Evolutionary conservation across 2,888 invertebrate species (phyloP).

Genomic region (Girardia tigrina): DNA sequence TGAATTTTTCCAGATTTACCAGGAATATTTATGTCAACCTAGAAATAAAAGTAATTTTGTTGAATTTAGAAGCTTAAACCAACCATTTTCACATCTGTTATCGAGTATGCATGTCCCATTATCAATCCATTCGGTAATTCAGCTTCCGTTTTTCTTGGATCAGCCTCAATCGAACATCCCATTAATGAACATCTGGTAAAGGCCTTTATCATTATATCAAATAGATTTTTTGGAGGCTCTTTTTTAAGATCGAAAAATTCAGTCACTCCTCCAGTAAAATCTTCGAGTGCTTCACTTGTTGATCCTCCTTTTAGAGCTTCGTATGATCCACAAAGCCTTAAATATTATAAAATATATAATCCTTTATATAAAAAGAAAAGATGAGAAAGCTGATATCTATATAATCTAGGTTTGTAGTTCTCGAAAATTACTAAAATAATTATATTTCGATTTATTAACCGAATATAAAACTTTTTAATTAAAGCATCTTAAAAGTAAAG

Average conservation of each 20-base stretch:
- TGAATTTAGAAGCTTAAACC: not conserved
- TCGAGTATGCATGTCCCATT: conserved; percentile 79
- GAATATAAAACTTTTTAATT: too few species aligned
- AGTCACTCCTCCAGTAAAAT: conserved; percentile 79
- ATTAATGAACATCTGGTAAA: conserved; percentile 75
- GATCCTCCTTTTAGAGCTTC: conserved; percentile 57
- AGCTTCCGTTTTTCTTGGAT: conserved; percentile 64
- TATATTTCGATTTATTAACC: too few species aligned
- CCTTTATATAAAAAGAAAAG: too few species aligned
- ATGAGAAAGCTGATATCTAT: too few species aligned
- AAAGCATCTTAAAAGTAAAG: too few species aligned
- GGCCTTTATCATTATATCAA: conserved; percentile 60
- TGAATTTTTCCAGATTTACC: conserved; percentile 45
- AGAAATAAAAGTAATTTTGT: not conserved
- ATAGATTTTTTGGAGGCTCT: conserved; percentile 40
- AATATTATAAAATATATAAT: too few species aligned
- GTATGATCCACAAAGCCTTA: conserved; percentile 46
- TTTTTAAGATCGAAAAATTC: conserved; percentile 58
- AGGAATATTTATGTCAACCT: conserved; percentile 48
- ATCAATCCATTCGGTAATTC: conserved; percentile 71
- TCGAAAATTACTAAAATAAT: too few species aligned
- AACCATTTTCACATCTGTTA: conserved; percentile 67
- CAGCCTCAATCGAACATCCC: conserved; percentile 75
- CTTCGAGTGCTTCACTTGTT: conserved; percentile 89
- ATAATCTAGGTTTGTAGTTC: too few species aligned